phyloP scores from a whole-genome alignment of 1,140 invertebrate species.

The Teleogryllus occipitalis region DNA sequence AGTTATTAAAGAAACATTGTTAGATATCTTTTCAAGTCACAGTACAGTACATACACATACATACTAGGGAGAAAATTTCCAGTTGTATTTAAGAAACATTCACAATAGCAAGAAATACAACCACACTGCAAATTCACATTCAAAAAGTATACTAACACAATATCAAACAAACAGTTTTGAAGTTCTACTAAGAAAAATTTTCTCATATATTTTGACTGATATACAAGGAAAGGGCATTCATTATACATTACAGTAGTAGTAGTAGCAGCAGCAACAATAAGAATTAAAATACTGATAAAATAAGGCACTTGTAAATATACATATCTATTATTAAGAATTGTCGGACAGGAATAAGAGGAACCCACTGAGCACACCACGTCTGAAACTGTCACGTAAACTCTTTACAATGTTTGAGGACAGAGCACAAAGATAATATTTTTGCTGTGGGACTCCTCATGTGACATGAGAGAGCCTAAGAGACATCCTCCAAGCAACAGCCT shows the following conservation, averaged over 20 bases:
- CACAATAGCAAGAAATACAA: background rate
- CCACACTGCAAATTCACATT: background rate
- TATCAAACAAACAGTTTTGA: too few relatives aligned
- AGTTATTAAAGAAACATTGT: too few relatives aligned
- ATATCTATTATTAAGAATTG: background rate
- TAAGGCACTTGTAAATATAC: slow-evolving; percentile 1
- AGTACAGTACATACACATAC: background rate
- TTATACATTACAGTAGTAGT: background rate
- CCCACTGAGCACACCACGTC: background rate
- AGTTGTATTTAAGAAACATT: background rate
- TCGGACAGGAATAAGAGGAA: background rate
- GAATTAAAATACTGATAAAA: background rate
- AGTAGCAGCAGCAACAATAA: background rate
- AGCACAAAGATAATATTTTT: too few relatives aligned
- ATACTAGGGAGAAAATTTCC: background rate
- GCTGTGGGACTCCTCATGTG: too few relatives aligned
- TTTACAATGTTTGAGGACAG: too few relatives aligned
- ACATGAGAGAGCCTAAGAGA: too few relatives aligned
- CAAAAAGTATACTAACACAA: background rate
- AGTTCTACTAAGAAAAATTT: too few relatives aligned
- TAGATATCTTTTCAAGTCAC: too few relatives aligned
- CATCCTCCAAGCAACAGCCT: too few relatives aligned
- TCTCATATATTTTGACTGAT: background rate
- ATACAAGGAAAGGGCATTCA: background rate
- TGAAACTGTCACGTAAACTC: background rate